Evolutionary conservation across 1,140 invertebrate species (phyloP), one percentile per base, ranked within the genome.

Genomic region (Drosophila seguyi): DNA sequence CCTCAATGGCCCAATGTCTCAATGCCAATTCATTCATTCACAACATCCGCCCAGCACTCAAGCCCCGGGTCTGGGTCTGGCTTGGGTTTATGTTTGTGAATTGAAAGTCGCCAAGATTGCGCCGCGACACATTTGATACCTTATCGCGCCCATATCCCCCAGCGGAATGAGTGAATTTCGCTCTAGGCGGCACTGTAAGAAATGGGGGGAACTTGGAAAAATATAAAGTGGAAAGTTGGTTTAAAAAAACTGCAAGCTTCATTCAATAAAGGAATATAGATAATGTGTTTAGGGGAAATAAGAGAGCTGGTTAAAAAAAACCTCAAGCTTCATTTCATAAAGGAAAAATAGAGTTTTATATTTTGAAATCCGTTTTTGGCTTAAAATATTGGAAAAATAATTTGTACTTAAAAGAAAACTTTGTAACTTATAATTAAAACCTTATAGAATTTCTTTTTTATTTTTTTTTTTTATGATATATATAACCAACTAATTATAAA

Each of bases 1-100:
- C 25, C 36, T 13, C 63, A 72, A 69, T 69, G 34, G 7, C 13
- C 25, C 63, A 69, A 52, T 67, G 61, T 38, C 34, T 45, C 69
- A 73, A 72, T 72, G 52, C 69, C 69, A 73, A 73, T 73, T 73
- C 69, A 50, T 73, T 73, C 69, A 73, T 72, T 72, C 69, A 73
- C 69, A 73, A 73, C 69, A 73, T 73, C 69, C 69, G 69, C 69
- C 53, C 68, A 59, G 53, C 52, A 31, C 31, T 59, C 39, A 29
- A 13, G 45, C 16, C 10, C 25, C n/a, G 8, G 16, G 27, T 3
- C 16, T 11, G 45, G 45, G 1, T n/a, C n/a, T 13, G 20, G 20
- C 20, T 42, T 7, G 48, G 53, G 45, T 34, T 27, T 44, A 18
- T 27, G 47, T 69, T 55, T 39, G 65, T 72, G 66, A 72, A 72